phyloP scores from a whole-genome alignment of 2,888 invertebrate species.

The Zygogramma bicolorata region DNA sequence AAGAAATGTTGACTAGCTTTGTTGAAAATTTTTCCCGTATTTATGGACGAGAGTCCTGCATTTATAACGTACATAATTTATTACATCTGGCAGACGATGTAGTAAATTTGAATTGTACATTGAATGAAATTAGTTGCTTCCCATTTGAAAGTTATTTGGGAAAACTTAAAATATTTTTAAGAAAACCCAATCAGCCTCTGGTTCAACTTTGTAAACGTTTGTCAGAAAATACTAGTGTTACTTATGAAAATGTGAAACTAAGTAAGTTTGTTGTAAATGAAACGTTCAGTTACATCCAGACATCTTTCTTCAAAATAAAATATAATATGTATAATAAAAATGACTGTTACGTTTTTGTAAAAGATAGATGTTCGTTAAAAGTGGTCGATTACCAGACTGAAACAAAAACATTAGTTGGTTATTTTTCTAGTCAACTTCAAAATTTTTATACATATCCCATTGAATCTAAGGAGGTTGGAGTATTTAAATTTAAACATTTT shows the following conservation, averaged over 20 bases:
- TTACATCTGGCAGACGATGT: conserved; percentile 38
- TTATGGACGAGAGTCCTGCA: conserved; percentile 34
- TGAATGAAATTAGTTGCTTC: conserved; percentile 36
- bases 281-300: conserved; percentile 22
- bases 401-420: conserved; percentile 16
- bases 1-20: conserved; percentile 31
- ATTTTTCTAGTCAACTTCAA: conserved; percentile 22
- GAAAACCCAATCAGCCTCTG: conserved; percentile 37
- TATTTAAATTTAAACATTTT: conserved; percentile 15
- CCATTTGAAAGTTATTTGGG: conserved; percentile 38
- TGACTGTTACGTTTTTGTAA: conserved; percentile 18
- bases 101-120: conserved; percentile 24
- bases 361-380: conserved; percentile 13
- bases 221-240: conserved; percentile 21
- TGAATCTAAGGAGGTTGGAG: conserved; percentile 14
- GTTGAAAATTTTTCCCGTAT: conserved; percentile 26
- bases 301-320: conserved; percentile 20
- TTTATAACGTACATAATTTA: conserved; percentile 41
- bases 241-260: conserved; percentile 19
- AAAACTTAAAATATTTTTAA: conserved; percentile 22
- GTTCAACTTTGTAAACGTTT: conserved; percentile 32
- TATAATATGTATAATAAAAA: conserved; percentile 17
- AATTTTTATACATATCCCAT: conserved; percentile 18
- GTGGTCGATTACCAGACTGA: conserved; percentile 18
- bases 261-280: conserved; percentile 16